Conservation (phyloP, 2,888 invertebrate genomes). For the Belgica antarctica region DNA sequence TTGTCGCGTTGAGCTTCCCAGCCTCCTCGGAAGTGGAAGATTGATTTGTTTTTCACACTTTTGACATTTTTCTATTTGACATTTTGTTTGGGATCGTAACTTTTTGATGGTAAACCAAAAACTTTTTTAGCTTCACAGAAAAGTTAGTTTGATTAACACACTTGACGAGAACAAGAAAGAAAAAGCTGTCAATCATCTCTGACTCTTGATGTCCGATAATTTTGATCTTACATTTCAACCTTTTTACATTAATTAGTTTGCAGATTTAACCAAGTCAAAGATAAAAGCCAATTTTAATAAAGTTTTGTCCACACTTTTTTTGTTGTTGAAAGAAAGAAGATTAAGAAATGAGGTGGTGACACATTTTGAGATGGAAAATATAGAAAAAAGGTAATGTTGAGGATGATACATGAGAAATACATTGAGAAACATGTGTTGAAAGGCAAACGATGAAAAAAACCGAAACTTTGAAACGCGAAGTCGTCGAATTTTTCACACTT, state of each 20-base stretch:
- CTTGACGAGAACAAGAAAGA: no score
- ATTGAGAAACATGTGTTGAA: constrained; percentile 56
- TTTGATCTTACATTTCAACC: constrained; percentile 9
- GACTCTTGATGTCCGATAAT: no score
- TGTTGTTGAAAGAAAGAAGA: not conserved
- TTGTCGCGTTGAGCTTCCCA: no score
- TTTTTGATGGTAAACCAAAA: constrained; percentile 2
- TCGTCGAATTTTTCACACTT: not conserved
- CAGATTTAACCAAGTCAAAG: not conserved
- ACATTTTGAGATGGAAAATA: constrained; percentile 52
- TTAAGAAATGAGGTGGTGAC: constrained; percentile 8
- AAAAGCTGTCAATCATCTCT: no score
- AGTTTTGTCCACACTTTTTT: not conserved
- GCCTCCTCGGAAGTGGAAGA: no score
- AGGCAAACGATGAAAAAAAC: constrained; percentile 10
- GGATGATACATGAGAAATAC: constrained; percentile 52
- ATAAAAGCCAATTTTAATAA: not conserved
- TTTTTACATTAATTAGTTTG: constrained; percentile 12
- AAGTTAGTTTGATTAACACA: not conserved
- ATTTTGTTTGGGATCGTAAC: not conserved
- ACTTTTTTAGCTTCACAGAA: constrained; percentile 8
- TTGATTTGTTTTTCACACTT: no score
- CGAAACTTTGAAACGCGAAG: not conserved
- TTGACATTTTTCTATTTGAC: not conserved
- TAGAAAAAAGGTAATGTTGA: constrained; percentile 50